Percentiles rank a stretch among this genome's conserved stretches.
Conservation (phyloP, 1,140 invertebrate genomes). For the Carposina sasakii region DNA sequence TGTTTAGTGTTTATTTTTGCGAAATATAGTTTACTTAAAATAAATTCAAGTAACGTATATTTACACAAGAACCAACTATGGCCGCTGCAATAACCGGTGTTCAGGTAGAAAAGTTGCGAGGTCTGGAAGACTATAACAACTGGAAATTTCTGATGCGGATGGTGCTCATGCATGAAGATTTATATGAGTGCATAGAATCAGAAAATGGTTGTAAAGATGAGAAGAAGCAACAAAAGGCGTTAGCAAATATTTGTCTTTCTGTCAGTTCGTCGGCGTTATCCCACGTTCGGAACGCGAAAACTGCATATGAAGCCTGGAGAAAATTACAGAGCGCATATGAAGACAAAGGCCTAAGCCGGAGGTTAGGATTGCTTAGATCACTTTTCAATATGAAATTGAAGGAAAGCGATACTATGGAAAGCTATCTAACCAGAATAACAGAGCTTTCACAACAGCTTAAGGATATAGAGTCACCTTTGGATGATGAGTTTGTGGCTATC, state of each 20-base stretch:
- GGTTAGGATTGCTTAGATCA: constrained; percentile 16
- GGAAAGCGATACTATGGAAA: neutral
- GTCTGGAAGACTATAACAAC: constrained; percentile 13
- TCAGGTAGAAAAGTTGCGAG: constrained; percentile 4
- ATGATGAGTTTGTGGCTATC: neutral
- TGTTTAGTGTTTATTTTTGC: too few species aligned
- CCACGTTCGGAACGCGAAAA: constrained; percentile 10
- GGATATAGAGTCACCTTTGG: constrained; percentile 5
- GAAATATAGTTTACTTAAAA: too few species aligned
- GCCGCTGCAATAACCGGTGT: too few species aligned
- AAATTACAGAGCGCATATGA: constrained; percentile 19
- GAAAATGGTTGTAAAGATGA: neutral
- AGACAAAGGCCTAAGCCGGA: constrained; percentile 19
- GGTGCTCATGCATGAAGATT: constrained; percentile 20
- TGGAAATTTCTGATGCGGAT: constrained; percentile 24
- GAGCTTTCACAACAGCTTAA: neutral
- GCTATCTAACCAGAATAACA: neutral
- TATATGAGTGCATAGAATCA: constrained; percentile 13
- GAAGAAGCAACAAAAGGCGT: neutral
- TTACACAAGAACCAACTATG: too few species aligned
- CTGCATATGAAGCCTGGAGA: constrained; percentile 17
- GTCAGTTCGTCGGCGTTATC: neutral
- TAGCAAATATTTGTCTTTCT: constrained; percentile 9
- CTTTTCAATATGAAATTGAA: constrained; percentile 13
- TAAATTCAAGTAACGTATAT: too few species aligned